Base-by-base conservation (phyloP, 2,797 vertebrate genomes). In the Furcifer pardalis region DNA sequence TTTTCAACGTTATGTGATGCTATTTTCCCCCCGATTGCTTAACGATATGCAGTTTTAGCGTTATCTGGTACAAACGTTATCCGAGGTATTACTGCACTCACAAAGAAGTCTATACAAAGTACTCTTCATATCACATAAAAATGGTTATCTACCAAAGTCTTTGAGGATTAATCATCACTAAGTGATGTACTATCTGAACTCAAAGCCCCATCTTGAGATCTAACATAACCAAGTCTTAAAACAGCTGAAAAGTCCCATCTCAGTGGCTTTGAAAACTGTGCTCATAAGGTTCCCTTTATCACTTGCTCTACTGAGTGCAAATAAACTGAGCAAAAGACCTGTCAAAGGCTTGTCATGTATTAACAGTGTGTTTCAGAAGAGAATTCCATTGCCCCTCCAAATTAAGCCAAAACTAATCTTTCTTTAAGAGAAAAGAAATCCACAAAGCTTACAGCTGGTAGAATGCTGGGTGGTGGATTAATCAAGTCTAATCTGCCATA, bases 181-280 rank as follows among this genome's bases (percentile, higher is more conserved):
- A 97, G 94, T 96, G 96, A 97, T 96, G 74, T 91, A 93, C 92
- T 91, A 95, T 95, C 92, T 88, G 94, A 93, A 96, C 91, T 95
- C 94, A 95, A 96, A 96, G 94, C 87, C 89, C 59, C 88, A 83
- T 93, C 91, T 95, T 92, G 92, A 91, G 82, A 84, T 91, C 89
- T 89, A 71, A 65, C 84, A 83, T 90, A 81, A 87, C 37, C 83
- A 86, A 88, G 83, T 23, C 89, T 93, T 91, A 82, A 74, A 82
- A 78, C 77, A 80, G 63, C 91, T 81, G 76, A 91, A 94, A 91
- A 92, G 84, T 75, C 91, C 86, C 93, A 91, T 88, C 82, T 90
- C 87, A 86, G 25, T 77, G 49, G 44, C 82, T 91, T 79, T 72
- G 44, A 90, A 80, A 91, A 86, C 23, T 87, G 80, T 93, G 80